Evolutionary conservation across 2,888 invertebrate species (phyloP).

Genomic region (Ectemnius cavifrons): DNA sequence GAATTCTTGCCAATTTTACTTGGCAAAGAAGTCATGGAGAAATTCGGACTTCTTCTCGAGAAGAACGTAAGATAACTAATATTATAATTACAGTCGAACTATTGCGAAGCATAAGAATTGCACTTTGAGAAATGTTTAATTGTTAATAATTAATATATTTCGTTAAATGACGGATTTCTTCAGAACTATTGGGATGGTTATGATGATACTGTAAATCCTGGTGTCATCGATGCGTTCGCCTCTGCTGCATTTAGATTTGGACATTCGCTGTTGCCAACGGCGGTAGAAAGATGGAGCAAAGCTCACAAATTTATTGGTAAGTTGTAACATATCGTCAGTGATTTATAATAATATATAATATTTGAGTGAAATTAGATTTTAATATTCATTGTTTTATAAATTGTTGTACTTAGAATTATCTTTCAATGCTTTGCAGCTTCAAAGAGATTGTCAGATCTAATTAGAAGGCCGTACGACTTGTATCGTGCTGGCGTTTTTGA

Average conservation of each 20-base stretch:
- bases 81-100: too few species aligned
- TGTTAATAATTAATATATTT: neutral
- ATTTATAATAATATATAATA: neutral
- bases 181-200: constrained; percentile 88
- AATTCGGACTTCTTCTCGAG: constrained; percentile 90
- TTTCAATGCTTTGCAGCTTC: constrained; percentile 82
- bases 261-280: constrained; percentile 92
- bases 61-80: constrained; percentile 82
- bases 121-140: neutral
- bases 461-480: constrained; percentile 92
- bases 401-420: neutral
- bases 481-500: constrained; percentile 94
- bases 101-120: too few species aligned
- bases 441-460: constrained; percentile 91
- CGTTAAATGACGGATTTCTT: neutral
- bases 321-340: constrained; percentile 21
- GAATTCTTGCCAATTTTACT: constrained; percentile 93
- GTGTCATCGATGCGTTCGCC: constrained; percentile 93
- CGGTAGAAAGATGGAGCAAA: constrained; percentile 96
- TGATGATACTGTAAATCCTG: constrained; percentile 90
- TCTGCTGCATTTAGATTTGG: constrained; percentile 95
- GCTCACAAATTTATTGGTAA: constrained; percentile 95
- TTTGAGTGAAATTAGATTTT: neutral
- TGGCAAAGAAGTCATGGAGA: constrained; percentile 94
- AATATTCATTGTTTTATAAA: constrained; percentile 7